Percentiles rank a stretch among this genome's conserved stretches.
phyloP scores from a whole-genome alignment of 2,797 vertebrate species.

The Sylvia borin region DNA sequence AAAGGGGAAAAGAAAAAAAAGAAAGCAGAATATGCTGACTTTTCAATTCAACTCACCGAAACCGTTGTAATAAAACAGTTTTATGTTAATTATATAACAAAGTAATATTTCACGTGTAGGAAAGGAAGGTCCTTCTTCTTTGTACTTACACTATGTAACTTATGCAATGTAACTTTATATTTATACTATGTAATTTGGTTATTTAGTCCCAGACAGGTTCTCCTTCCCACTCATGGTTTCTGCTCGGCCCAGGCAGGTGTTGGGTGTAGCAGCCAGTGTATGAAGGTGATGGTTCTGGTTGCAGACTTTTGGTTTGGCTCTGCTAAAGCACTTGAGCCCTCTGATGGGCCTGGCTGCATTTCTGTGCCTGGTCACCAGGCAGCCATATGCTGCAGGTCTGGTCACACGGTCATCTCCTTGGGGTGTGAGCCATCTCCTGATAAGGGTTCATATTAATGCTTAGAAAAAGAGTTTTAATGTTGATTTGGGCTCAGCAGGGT shows the following conservation, averaged over 20 bases:
- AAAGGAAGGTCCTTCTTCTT: not conserved
- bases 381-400: not conserved
- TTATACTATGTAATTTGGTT: not conserved
- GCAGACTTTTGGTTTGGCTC: not conserved
- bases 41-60: not conserved
- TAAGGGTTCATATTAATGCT: not conserved
- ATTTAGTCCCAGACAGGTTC: not conserved
- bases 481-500: not conserved
- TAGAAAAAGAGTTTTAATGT: not conserved
- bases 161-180: not conserved
- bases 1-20: not conserved
- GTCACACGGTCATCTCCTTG: not conserved
- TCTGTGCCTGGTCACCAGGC: not conserved
- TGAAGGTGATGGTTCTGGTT: not conserved
- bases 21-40: not conserved
- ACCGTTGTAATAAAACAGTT: not conserved
- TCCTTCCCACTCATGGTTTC: not conserved
- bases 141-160: not conserved
- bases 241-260: fast-evolving
- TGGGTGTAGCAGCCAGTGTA: not conserved
- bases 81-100: not conserved
- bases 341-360: fast-evolving
- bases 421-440: not conserved
- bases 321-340: not conserved
- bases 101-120: not conserved